phyloP scores from a whole-genome alignment of 2,888 invertebrate genomes.

The Noctua fimbriata region DNA sequence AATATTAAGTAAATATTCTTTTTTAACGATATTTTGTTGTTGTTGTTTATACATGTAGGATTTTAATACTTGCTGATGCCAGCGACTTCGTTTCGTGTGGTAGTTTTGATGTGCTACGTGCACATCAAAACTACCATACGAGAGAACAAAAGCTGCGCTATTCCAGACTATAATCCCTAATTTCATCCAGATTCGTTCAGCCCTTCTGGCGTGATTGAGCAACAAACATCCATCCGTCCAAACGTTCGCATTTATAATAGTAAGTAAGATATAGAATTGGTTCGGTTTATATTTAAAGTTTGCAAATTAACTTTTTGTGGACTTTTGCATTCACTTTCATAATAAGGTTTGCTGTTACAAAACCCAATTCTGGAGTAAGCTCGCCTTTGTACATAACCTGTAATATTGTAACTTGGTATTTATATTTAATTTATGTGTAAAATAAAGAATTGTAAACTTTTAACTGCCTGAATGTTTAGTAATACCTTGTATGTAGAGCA shows the following conservation, averaged over 20 bases:
- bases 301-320: background rate
- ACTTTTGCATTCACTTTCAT: background rate
- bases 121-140: no score
- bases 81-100: background rate
- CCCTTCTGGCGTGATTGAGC: background rate
- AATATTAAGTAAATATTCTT: no score
- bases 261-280: background rate
- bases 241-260: background rate
- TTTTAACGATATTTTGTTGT: background rate
- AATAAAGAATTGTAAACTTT: background rate
- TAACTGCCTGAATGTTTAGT: background rate
- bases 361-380: background rate
- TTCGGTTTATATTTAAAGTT: background rate
- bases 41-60: background rate
- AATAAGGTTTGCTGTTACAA: background rate
- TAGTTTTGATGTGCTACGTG: no score
- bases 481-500: background rate
- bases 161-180: background rate
- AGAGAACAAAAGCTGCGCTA: background rate
- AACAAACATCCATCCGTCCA: background rate
- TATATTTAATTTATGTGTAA: background rate
- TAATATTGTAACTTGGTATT: background rate
- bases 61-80: background rate
- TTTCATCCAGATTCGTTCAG: background rate
- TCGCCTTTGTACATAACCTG: background rate